Evolutionary conservation across 2,888 invertebrate species (phyloP), one percentile per base, ranked within the genome.

Genomic region (Eremobia ochroleuca): DNA sequence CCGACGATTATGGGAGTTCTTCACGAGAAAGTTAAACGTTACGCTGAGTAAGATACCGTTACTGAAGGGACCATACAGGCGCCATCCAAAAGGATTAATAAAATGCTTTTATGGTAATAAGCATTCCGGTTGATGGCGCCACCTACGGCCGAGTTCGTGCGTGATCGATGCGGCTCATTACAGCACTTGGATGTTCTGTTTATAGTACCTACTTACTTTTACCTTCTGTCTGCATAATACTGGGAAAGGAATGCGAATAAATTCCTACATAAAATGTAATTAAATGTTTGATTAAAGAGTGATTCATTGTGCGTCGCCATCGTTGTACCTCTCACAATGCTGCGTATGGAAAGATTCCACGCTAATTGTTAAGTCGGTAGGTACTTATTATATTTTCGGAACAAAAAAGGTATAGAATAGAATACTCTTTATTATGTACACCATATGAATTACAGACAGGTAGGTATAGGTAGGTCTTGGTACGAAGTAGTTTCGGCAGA

Each of bases 71-170:
- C 46, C 77, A 34, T 66, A 40, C 73, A 28, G 67, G 73, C 72
- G 69, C 68, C 83, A 65, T 76, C 43, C 71, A 81, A 83, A 85
- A 91, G 90, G 90, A 88, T 88, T 88, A 90, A 84, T 82, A 71
- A 83, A 77, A 77, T 76, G 65, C 79, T 79, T 83, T 67, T 85
- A 86, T 86, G 83, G 86, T 87, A 86, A 89, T 87, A 85, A 87
- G 89, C 86, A 91, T 90, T 92, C 91, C 86, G 80, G 83, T 79
- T 65, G 82, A 85, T 91, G 92, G 93, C 93, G 92, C 92, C 92
- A 92, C 78, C 82, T 87, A 88, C 85, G 77, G 69, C 79, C 86
- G 88, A 86, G 85, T 88, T 90, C 86, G 87, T 87, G 88, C 88
- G 78, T 90, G 90, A 92, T 87, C 84, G 80, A 87, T 85, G 75